A percentile compares a stretch with the other conserved stretches of the same genome.
Evolutionary conservation across 2,113 vertebrate genomes (phyloP).

Genomic region (Lates calcarifer): DNA sequence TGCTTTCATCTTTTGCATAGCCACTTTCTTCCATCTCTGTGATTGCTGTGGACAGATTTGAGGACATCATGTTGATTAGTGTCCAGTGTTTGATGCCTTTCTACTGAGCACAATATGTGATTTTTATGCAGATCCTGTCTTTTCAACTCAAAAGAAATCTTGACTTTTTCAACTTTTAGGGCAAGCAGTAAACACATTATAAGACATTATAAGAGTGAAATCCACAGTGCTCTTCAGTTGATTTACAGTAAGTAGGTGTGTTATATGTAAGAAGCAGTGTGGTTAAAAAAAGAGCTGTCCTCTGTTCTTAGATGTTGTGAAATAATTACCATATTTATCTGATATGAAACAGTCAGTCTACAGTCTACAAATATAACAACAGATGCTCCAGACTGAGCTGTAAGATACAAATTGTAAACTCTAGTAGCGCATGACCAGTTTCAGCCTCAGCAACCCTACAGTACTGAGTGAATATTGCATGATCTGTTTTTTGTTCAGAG

Average conservation of each 20-base stretch:
- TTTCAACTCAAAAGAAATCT: slow-evolving; percentile 2
- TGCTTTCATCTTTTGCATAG: slow-evolving; percentile 58
- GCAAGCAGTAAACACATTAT: neutral
- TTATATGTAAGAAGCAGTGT: neutral
- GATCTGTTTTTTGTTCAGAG: neutral
- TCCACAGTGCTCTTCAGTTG: neutral
- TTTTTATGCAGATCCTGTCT: slow-evolving; percentile 30
- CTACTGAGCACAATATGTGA: neutral
- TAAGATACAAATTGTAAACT: no score
- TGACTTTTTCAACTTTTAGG: neutral
- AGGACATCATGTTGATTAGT: slow-evolving; percentile 50
- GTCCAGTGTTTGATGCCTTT: slow-evolving; percentile 53
- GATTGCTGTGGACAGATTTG: slow-evolving; percentile 52
- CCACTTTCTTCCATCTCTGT: slow-evolving; percentile 41
- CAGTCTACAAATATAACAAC: no score
- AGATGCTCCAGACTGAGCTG: no score
- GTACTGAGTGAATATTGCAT: neutral
- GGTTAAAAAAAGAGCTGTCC: neutral
- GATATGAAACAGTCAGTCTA: no score
- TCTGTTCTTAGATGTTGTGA: neutral
- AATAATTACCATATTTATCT: neutral
- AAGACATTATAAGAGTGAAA: neutral
- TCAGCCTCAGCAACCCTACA: neutral
- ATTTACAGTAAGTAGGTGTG: neutral
- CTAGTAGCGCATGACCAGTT: neutral